A percentile compares a stretch with the other conserved stretches of the same genome.
Conservation (phyloP, 2,113 vertebrate species). For the Climacteris rufus region DNA sequence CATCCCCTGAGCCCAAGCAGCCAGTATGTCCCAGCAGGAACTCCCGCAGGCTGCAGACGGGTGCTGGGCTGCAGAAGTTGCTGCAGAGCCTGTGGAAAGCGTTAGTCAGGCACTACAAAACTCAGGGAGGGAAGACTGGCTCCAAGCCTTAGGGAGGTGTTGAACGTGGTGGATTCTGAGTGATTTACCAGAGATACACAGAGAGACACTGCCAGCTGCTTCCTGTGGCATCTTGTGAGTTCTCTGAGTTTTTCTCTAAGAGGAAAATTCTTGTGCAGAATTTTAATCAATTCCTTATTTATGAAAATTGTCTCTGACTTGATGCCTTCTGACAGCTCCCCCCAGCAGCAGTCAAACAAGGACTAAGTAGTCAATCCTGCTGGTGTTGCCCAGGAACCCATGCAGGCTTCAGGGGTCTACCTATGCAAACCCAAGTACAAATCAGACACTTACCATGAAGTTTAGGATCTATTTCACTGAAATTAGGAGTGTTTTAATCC, state of each 20-base stretch:
- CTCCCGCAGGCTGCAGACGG: background rate
- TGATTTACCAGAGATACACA: background rate
- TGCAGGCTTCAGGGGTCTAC: background rate
- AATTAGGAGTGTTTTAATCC: background rate
- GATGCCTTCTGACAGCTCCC: background rate
- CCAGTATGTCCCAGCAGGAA: background rate
- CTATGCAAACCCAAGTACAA: background rate
- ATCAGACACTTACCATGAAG: background rate
- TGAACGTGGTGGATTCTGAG: background rate
- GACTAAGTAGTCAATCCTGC: background rate
- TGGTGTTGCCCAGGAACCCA: background rate
- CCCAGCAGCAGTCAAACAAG: background rate
- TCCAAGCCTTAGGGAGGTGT: background rate
- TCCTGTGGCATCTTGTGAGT: background rate
- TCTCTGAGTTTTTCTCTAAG: background rate
- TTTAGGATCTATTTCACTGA: background rate
- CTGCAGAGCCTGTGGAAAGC: background rate
- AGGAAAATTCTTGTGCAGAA: background rate
- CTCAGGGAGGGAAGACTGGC: background rate
- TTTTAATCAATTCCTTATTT: slow-evolving; percentile 5
- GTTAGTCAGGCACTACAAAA: background rate
- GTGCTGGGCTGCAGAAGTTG: background rate
- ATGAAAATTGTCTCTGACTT: background rate
- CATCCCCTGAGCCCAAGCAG: background rate
- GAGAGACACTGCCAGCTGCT: background rate